phyloP scores from a whole-genome alignment of 2,113 vertebrate species.

The Dendrocopos noguchii region DNA sequence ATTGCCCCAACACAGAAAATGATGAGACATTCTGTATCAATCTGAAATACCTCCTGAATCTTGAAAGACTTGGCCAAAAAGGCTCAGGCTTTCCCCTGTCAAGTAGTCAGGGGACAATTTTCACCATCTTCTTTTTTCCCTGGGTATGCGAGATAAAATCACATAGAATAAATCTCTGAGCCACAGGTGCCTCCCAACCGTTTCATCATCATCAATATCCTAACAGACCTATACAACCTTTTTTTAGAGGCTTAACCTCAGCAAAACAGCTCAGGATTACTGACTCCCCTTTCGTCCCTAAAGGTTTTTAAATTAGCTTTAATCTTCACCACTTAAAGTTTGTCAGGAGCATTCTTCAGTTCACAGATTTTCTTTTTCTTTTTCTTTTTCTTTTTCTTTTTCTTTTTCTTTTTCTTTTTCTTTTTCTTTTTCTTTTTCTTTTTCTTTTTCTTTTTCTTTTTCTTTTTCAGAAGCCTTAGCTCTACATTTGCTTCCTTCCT shows the following conservation, averaged over 20 bases:
- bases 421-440: not conserved
- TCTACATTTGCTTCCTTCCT: not conserved
- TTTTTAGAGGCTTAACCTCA: not conserved
- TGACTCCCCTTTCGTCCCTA: not conserved
- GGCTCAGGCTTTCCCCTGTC: not conserved
- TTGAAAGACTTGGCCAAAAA: not conserved
- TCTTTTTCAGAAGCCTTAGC: too few species aligned
- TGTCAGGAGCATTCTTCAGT: not conserved
- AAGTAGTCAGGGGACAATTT: not conserved
- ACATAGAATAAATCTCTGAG: not conserved
- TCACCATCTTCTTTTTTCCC: not conserved
- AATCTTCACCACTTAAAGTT: not conserved
- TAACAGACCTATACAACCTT: not conserved
- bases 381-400: not conserved
- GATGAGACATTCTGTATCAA: not conserved
- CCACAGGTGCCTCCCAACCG: not conserved
- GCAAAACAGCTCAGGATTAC: not conserved
- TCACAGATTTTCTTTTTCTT: not conserved
- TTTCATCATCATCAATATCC: not conserved
- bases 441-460: not conserved
- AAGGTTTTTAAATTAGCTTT: not conserved
- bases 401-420: not conserved
- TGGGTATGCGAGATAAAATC: not conserved
- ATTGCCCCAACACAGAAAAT: not conserved
- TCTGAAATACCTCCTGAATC: constrained; percentile 6